A percentile compares a stretch with the other conserved stretches of the same genome.
Conservation (phyloP, 2,113 vertebrate species). For the Gila orcuttii region DNA sequence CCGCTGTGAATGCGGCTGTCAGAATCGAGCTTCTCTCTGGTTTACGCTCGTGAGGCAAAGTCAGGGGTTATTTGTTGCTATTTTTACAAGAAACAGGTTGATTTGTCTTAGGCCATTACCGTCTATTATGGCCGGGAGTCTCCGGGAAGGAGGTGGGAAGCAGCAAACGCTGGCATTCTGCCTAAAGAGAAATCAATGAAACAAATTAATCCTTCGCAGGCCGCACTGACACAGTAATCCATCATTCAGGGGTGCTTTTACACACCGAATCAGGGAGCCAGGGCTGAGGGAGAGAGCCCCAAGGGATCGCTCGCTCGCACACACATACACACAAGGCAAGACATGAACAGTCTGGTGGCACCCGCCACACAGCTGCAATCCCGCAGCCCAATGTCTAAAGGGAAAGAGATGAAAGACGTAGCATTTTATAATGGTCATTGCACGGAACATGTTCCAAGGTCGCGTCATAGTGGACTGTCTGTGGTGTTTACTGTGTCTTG, state of each 20-base stretch:
- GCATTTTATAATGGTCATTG: slow-evolving; percentile 48
- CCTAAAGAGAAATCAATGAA: slow-evolving; percentile 99
- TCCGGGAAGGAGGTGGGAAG: slow-evolving; percentile 93
- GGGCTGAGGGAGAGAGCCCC: slow-evolving; percentile 73
- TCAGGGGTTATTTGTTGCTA: slow-evolving; percentile 83
- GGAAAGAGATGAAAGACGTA: slow-evolving; percentile 39
- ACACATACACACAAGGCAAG: slow-evolving; percentile 45
- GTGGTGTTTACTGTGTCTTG: slow-evolving; percentile 15
- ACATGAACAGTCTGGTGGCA: slow-evolving; percentile 44
- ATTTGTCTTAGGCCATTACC: slow-evolving; percentile 99
- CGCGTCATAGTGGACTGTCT: not conserved
- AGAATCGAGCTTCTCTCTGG: slow-evolving; percentile 60
- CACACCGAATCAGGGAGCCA: slow-evolving; percentile 94
- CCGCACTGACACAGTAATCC: slow-evolving; percentile 99
- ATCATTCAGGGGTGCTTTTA: slow-evolving; percentile 99
- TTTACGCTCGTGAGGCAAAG: slow-evolving; percentile 61
- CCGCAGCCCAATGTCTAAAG: slow-evolving; percentile 43
- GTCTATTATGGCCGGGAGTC: slow-evolving; percentile 97
- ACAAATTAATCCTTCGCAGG: slow-evolving; percentile 99
- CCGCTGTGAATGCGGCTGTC: slow-evolving; percentile 53
- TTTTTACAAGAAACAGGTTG: slow-evolving; percentile 93
- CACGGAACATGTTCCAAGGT: slow-evolving; percentile 41
- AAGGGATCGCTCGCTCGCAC: slow-evolving; percentile 45
- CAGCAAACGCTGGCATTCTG: slow-evolving; percentile 99
- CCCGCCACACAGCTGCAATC: slow-evolving; percentile 55